A percentile compares a stretch with the other conserved stretches of the same genome.
Evolutionary conservation across 2,797 vertebrate species (phyloP).

Genomic region (Arrhamphus sclerolepis): DNA sequence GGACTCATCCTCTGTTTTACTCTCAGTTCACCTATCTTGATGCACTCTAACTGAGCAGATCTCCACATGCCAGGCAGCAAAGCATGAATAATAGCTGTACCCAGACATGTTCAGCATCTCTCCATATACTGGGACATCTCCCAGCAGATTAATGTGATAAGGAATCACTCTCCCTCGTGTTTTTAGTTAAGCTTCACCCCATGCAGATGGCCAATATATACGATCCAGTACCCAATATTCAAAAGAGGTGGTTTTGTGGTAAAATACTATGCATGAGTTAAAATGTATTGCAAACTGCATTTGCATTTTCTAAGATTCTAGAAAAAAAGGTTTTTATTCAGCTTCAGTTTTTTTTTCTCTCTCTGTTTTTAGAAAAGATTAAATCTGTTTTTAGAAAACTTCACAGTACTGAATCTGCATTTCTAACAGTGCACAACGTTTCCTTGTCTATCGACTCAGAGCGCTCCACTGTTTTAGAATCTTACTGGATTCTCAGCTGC

Average conservation of each 20-base stretch:
- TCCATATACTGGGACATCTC: slow-evolving; percentile 10
- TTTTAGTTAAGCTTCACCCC: slow-evolving; percentile 17
- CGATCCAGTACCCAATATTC: slow-evolving; percentile 11
- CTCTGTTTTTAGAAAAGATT: too few relatives aligned
- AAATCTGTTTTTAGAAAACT: too few relatives aligned
- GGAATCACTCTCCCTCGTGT: slow-evolving; percentile 4
- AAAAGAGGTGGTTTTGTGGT: slow-evolving; percentile 16
- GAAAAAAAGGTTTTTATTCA: too few relatives aligned
- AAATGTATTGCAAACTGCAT: too few relatives aligned
- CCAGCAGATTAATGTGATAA: slow-evolving; percentile 3
- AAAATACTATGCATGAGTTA: too few relatives aligned
- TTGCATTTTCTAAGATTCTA: too few relatives aligned
- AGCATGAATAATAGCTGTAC: slow-evolving; percentile 22
- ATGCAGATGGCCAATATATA: slow-evolving; percentile 10
- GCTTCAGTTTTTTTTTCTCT: too few relatives aligned
- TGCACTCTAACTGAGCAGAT: slow-evolving; percentile 16
- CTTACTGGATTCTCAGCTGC: too few relatives aligned
- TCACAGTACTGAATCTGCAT: too few relatives aligned
- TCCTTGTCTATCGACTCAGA: too few relatives aligned
- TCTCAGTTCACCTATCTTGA: background rate
- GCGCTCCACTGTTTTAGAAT: too few relatives aligned
- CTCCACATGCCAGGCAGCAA: background rate
- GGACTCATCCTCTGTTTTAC: background rate
- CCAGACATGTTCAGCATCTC: slow-evolving; percentile 16
- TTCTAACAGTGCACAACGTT: too few relatives aligned